A percentile compares a stretch with the other conserved stretches of the same genome.
Evolutionary conservation across 2,113 vertebrate species (phyloP).

Genomic region (Chamaea fasciata): DNA sequence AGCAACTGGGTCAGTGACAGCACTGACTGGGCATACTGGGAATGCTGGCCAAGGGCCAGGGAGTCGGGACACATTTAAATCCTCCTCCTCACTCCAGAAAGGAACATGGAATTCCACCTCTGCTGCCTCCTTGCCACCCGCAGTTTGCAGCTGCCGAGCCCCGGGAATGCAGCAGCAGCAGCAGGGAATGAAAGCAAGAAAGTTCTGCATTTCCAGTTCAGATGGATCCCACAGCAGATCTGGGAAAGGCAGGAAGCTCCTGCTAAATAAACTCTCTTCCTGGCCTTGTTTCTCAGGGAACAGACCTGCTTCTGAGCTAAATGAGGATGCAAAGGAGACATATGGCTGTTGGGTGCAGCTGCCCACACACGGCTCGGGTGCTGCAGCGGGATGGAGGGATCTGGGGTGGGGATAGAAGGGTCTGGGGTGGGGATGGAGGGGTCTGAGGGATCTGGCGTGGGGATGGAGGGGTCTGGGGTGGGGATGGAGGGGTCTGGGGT

Average conservation of each 20-base stretch:
- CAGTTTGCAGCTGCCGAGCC: neutral
- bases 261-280: neutral
- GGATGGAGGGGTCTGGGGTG: neutral
- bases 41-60: neutral
- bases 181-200: neutral
- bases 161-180: neutral
- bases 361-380: neutral
- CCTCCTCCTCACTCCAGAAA: neutral
- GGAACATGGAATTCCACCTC: neutral
- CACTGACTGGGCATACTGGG: neutral
- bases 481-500: neutral
- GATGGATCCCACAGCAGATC: neutral
- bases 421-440: neutral
- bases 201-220: neutral
- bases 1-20: neutral
- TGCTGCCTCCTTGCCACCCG: neutral
- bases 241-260: neutral
- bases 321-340: neutral
- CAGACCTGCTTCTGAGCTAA: neutral
- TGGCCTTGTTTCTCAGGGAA: constrained; percentile 1
- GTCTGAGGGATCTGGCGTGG: too few species aligned
- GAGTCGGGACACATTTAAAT: neutral
- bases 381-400: neutral
- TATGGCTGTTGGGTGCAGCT: neutral
- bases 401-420: neutral